phyloP scores from a whole-genome alignment of 2,113 vertebrate genomes.

The Plotosus lineatus region DNA sequence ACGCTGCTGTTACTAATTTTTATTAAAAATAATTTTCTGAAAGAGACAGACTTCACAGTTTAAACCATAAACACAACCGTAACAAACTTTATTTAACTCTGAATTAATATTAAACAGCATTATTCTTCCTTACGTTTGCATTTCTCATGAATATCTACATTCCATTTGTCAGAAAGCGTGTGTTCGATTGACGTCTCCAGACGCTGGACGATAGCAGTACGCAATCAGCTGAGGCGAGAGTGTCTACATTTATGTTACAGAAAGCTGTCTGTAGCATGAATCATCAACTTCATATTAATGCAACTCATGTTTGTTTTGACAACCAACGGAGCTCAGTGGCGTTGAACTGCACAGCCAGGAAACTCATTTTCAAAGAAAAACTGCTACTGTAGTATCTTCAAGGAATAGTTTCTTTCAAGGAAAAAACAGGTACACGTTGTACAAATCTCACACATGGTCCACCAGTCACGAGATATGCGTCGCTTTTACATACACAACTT shows the following conservation, averaged over 20 bases:
- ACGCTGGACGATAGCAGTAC: not conserved
- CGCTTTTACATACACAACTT: not conserved
- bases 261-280: not conserved
- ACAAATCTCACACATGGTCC: not conserved
- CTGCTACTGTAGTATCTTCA: too few relatives aligned
- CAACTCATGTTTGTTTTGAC: slow-evolving; percentile 9
- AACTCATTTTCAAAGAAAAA: not conserved
- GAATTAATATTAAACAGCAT: not conserved
- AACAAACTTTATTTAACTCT: too few relatives aligned
- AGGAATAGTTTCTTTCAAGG: not conserved
- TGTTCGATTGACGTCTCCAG: slow-evolving; percentile 6
- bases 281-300: not conserved
- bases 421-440: too few relatives aligned
- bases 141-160: not conserved
- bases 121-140: not conserved
- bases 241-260: not conserved
- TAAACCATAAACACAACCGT: too few relatives aligned
- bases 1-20: too few relatives aligned
- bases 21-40: too few relatives aligned
- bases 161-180: not conserved
- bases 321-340: not conserved
- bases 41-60: too few relatives aligned
- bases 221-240: not conserved
- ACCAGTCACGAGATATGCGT: not conserved
- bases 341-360: not conserved